Base-by-base conservation (phyloP, 2,888 invertebrate genomes). In the Oscheius sp. region DNA sequence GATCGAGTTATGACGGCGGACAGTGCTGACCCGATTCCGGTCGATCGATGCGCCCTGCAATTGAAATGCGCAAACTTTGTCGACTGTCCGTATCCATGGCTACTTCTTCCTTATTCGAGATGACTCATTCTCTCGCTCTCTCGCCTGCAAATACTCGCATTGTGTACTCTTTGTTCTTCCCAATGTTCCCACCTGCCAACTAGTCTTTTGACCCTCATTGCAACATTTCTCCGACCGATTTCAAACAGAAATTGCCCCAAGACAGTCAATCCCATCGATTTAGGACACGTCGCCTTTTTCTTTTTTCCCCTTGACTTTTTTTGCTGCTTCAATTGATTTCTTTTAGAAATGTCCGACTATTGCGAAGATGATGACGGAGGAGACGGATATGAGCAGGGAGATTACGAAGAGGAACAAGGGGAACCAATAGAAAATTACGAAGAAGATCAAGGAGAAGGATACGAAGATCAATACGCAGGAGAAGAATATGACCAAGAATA, bases 371-470 rank as follows among this genome's bases (percentile, higher is more conserved):
- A 9, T 9, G 35, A 35, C 9, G 35, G 52, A 66, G 7, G 66
- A 52, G 52, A 52, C 64, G 81, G 79, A 27, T 76, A 80, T 64
- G 83, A 56, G 25, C 16, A 63, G n/a, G 72, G 27, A 1, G 72
- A 55, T 5, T 41, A 58, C n/a, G 69, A 55, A 41, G 55, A 69
- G 18, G 41, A 29, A 27, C 23, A 18, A 0, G 63, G 64, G 7
- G 35, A n/a, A 16, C 45, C 74, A 64, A 59, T 91, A n/a, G 41
- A 29, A 12, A 29, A 61, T 7, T 41, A 61, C 16, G 27, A 66
- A 6, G 66, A 55, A 16, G 53, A 41, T 2, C 12, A 69, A 2
- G 25, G 53, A 16, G 53, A 18, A 21, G 69, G 69, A 16, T 55
- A 41, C 35, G 41, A 55, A 7, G 29, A 56, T n/a, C 41, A 58